Conservation (phyloP, 2,113 vertebrate species). For the Pelvicachromis taeniatus region DNA sequence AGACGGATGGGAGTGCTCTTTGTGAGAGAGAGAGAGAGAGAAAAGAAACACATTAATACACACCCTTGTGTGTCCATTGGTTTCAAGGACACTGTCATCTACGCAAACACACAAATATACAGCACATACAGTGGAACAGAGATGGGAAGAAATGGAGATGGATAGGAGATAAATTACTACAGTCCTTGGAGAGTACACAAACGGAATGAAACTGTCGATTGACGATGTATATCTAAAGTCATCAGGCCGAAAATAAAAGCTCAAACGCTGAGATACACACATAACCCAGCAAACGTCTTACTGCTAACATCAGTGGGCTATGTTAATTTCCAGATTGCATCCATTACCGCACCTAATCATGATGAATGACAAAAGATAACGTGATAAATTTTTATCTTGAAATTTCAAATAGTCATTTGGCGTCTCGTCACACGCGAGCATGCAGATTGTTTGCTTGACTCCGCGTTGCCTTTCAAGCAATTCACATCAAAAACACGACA, state of each 20-base stretch:
- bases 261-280: background rate
- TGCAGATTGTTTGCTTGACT: conserved; percentile 5
- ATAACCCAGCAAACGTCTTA: conserved; percentile 22
- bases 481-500: conserved; percentile 18
- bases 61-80: background rate
- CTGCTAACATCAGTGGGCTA: conserved; percentile 6
- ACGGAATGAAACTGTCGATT: background rate
- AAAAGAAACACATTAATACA: conserved; percentile 39
- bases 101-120: background rate
- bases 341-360: background rate
- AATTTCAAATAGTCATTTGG: background rate
- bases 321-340: conserved; percentile 34
- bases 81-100: conserved; percentile 34
- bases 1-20: conserved; percentile 70
- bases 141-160: background rate
- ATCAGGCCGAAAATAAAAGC: conserved; percentile 18
- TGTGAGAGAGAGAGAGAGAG: conserved; percentile 37
- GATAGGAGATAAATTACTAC: background rate
- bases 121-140: background rate
- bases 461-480: background rate
- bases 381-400: background rate
- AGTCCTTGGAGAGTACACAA: background rate
- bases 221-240: background rate
- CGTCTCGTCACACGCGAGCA: background rate
- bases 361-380: conserved; percentile 3